phyloP scores from a whole-genome alignment of 2,113 vertebrate genomes.

The Hippocampus guttulatus region DNA sequence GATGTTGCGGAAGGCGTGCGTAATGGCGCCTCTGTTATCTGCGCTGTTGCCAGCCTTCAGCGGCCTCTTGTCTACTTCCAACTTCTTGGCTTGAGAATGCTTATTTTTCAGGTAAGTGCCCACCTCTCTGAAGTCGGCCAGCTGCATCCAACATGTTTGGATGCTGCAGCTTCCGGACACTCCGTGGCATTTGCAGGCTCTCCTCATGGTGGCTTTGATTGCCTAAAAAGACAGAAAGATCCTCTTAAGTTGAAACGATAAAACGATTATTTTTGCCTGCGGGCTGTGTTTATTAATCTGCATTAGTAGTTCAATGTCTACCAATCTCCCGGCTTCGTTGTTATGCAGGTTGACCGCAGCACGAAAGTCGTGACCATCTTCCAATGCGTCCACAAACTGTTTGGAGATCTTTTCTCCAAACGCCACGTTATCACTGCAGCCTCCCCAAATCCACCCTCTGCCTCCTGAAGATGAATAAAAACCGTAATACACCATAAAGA shows the following conservation, averaged over 20 bases:
- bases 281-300: neutral
- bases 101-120: conserved; percentile 89
- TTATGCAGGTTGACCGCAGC: conserved; percentile 94
- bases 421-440: conserved; percentile 92
- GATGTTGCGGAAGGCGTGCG: conserved; percentile 76
- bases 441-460: conserved; percentile 95
- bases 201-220: conserved; percentile 84
- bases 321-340: conserved; percentile 89
- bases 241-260: neutral
- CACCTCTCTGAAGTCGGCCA: conserved; percentile 85
- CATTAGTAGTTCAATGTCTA: conserved; percentile 52
- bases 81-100: conserved; percentile 82
- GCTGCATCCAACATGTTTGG: conserved; percentile 95
- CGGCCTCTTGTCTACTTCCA: conserved; percentile 86
- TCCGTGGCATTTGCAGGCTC: conserved; percentile 92
- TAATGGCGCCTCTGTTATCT: conserved; percentile 76
- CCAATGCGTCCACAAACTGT: conserved; percentile 90
- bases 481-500: neutral
- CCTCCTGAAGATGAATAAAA: conserved; percentile 73
- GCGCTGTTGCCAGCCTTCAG: conserved; percentile 85
- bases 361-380: conserved; percentile 86
- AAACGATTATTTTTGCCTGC: neutral
- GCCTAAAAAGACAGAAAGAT: conserved; percentile 67
- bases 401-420: conserved; percentile 94
- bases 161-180: conserved; percentile 96